Evolutionary conservation across 2,113 vertebrate species (phyloP), one percentile per base, ranked within the genome.

Genomic region (Pelecanus crispus): DNA sequence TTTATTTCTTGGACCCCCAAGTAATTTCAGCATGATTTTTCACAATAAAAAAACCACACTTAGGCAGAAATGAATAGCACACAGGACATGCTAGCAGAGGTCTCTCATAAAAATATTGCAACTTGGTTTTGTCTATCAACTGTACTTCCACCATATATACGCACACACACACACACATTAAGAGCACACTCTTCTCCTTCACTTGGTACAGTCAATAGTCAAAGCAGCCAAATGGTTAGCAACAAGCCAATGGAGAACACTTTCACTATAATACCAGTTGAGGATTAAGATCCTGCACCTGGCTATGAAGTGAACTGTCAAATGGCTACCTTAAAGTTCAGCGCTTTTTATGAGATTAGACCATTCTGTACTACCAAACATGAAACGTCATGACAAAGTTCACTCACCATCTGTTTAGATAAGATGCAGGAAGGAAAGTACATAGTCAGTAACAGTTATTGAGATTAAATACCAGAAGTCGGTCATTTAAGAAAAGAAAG

Each of bases 371-470:
- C 90, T 96, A 96, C 83, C 47, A 5, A 97, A 97, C 97, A 97
- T 70, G 45, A 94, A 96, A 71, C 84, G 90, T 94, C 90, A 97
- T 32, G n/a, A 98, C 97, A 97, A 98, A 92, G 85, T 95, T 96
- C 98, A 99, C 98, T 98, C 98, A 99, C 98, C 98, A 97, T 98
- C 98, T 99, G 97, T 98, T 98, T 95, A 98, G 97, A 97, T 92
- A 98, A 99, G 98, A 98, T 98, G 98, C 98, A 97, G 96, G 98
- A 97, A 85, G 83, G 89, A 97, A 98, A 97, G 93, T 94, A 97
- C 83, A 98, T 13, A 53, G 95, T 97, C 95, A 97, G 90, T 94
- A 94, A 93, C 42, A 97, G 90, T 97, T 94, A 97, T 92, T 92
- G 66, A 91, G 55, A 86, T 88, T 80, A 95, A 81, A 84, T 74